Evolutionary conservation across 2,888 invertebrate species (phyloP), one percentile per base, ranked within the genome.

Genomic region (Formica aserva): DNA sequence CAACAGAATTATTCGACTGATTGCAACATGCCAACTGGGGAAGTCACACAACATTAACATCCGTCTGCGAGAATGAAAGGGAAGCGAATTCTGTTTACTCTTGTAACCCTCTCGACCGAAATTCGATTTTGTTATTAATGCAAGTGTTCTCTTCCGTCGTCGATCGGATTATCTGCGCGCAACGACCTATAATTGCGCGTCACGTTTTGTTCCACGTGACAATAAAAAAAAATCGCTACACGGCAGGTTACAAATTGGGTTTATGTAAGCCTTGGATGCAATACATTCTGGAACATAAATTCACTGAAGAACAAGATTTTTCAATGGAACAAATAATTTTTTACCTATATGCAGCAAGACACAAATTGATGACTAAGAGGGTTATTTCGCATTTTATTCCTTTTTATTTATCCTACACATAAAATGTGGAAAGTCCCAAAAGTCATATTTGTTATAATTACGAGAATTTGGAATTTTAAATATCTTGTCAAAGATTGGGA

Each of bases 31-130:
- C 38, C 29, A 29, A 15, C 72, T 13, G 75, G 71, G 66, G 52
- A 84, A 84, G 55, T 38, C 71, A 57, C 69, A 48, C 38, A 62
- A 84, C 75, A 65, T 67, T 75, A 82, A 75, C 55, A 69, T 75
- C 60, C 75, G 67, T 18, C 15, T 22, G 4, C 29, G 45, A 62
- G n/a, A 18, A 71, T 13, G 11, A 45, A 65, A 48, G 48, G 22
- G 29, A 57, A 9, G 3, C 45, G 8, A 22, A 32, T 22, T n/a
- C 45, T 45, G 18, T 41, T 77, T 41, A n/a, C 26, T 35, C 35
- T 35, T 35, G 35, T 69, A 29, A 41, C n/a, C 8, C 48, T 69
- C n/a, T 22, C 32, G 15, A 18, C 15, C 29, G 41, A 52, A 22
- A 78, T 15, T 41, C 29, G 1, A 69, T 22, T 78, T 62, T 69